phyloP scores from a whole-genome alignment of 1,140 invertebrate species.

The Sarcophaga peregrina region DNA sequence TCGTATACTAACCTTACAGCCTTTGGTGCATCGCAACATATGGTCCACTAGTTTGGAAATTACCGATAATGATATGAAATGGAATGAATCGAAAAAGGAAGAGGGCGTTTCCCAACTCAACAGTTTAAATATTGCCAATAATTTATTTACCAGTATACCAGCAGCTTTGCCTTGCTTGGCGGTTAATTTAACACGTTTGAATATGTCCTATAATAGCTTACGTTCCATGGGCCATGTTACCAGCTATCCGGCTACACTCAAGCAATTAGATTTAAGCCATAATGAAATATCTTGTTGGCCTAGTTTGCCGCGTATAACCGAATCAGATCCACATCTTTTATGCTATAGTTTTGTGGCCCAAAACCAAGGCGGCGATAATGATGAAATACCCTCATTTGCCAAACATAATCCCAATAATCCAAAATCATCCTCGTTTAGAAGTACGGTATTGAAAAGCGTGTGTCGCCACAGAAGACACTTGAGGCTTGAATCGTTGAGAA shows the following conservation, averaged over 20 bases:
- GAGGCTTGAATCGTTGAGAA: constrained; percentile 66
- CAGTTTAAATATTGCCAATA: constrained; percentile 89
- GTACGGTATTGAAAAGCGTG: constrained; percentile 80
- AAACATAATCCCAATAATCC: constrained; percentile 47
- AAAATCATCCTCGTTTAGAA: constrained; percentile 71
- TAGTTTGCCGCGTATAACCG: constrained; percentile 78
- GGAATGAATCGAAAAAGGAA: constrained; percentile 60
- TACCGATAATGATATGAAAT: constrained; percentile 74
- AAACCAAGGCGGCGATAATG: constrained; percentile 57
- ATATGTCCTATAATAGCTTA: constrained; percentile 90
- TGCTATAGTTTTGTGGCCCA: constrained; percentile 69
- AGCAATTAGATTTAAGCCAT: constrained; percentile 92
- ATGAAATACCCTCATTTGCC: constrained; percentile 47
- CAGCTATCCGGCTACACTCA: constrained; percentile 86
- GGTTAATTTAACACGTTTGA: constrained; percentile 85
- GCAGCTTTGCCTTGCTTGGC: constrained; percentile 89
- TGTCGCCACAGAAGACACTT: constrained; percentile 87
- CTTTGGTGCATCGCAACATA: constrained; percentile 76
- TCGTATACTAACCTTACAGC: constrained; percentile 58
- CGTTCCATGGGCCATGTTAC: constrained; percentile 88
- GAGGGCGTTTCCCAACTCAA: constrained; percentile 71
- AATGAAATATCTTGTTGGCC: constrained; percentile 93
- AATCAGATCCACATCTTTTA: constrained; percentile 72
- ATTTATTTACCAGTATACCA: constrained; percentile 88
- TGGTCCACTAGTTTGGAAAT: constrained; percentile 79